Evolutionary conservation across 1,140 invertebrate genomes (phyloP), one percentile per base, ranked within the genome.

Genomic region (Oscheius sp.): DNA sequence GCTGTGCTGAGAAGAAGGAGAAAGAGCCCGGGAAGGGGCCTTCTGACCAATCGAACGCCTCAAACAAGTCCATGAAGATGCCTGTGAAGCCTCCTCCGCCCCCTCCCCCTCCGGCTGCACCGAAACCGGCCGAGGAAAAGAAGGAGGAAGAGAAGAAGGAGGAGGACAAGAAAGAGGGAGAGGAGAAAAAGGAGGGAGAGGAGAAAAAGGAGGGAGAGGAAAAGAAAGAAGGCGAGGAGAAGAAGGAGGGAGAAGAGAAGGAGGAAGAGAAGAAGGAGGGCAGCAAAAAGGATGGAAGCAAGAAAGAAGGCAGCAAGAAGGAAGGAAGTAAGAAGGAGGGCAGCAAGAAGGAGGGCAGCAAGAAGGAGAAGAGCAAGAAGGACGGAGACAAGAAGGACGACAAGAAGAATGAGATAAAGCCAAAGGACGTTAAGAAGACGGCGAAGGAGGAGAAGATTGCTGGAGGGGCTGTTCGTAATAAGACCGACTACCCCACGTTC

Each of bases 401-500:
- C 7, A n/a, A 42, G 38, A 42, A n/a, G 7, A 7, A 7, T 7
- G n/a, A 42, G 38, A 42, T 42, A 7, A 59, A 59, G 38, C 38
- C 38, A n/a, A n/a, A 10, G 10, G 10, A 42, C 10, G 10, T 10
- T 10, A 42, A 42, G 38, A 42, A 10, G 38, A 42, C 38, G 38
- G n/a, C 10, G 38, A 42, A 42, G 38, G 38, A 59, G 55, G 20
- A 10, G 29, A 23, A 10, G 29, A 59, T 59, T 59, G 55, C 55
- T 23, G 55, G 20, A 13, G 55, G 55, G 13, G 55, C 20, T 15
- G 55, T 59, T 15, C 10, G 23, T 13, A 59, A 59, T 15, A 59
- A 59, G 55, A 59, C 10, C 55, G 55, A 59, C 55, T 59, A 59
- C 55, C 55, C 55, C 13, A 59, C 55, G 23, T 59, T 59, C 29